Conservation (phyloP, 1,140 invertebrate genomes). For the Magallana angulata region DNA sequence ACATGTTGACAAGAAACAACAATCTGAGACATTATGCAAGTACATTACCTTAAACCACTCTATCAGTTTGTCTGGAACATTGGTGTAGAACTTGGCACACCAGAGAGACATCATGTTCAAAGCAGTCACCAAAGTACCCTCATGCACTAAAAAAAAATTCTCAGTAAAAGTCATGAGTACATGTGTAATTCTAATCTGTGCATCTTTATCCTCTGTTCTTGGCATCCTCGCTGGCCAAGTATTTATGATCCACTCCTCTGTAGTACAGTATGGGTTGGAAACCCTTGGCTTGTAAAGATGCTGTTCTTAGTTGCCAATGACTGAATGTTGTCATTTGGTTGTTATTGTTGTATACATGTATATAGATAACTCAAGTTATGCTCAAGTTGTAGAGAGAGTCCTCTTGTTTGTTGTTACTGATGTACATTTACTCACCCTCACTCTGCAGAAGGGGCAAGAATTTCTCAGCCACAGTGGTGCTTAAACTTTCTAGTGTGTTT, state of each 20-base stretch:
- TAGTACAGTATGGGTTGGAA: no score
- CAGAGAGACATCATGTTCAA: constrained; percentile 90
- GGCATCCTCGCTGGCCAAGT: no score
- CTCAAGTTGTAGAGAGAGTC: no score
- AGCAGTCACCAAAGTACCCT: constrained; percentile 91
- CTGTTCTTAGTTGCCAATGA: no score
- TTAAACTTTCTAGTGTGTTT: constrained; percentile 82
- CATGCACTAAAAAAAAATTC: constrained; percentile 85
- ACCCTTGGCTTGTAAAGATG: no score
- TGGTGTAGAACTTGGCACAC: constrained; percentile 85
- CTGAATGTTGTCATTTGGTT: no score
- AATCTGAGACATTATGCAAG: background rate
- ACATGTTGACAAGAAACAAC: no score
- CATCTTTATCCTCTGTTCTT: no score
- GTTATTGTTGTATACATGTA: no score
- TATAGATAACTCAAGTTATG: no score
- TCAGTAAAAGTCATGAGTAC: background rate
- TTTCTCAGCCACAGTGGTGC: constrained; percentile 84
- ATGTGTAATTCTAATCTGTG: background rate
- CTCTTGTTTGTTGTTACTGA: background rate
- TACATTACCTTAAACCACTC: constrained; percentile 86
- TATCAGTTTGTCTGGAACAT: constrained; percentile 86
- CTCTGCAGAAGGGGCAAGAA: constrained; percentile 90
- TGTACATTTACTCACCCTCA: constrained; percentile 82
- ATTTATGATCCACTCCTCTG: no score